Evolutionary conservation across 2,113 vertebrate species (phyloP).

Genomic region (Campylomormyrus tamandua): DNA sequence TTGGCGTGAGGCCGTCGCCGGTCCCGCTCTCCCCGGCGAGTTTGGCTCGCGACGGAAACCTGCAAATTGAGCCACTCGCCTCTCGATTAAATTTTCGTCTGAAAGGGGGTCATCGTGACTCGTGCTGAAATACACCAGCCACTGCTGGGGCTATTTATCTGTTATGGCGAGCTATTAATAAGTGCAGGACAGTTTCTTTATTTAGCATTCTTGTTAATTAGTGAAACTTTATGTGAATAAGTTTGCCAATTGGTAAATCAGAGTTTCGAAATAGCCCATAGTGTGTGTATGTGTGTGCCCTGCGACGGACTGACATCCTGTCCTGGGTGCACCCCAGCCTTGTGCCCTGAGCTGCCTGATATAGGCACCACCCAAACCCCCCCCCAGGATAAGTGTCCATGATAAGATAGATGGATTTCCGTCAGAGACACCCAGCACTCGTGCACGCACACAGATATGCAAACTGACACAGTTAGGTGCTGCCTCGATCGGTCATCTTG

Average conservation of each 20-base stretch:
- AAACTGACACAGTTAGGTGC: neutral
- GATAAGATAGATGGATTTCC: neutral
- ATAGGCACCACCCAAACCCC: neutral
- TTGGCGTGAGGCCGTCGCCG: too few relatives aligned
- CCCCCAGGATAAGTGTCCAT: neutral
- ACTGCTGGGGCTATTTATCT: neutral
- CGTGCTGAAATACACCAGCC: constrained; percentile 1
- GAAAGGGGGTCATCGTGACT: neutral
- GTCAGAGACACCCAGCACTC: too few relatives aligned
- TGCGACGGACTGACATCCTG: neutral
- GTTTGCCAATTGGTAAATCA: neutral
- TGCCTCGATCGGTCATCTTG: neutral
- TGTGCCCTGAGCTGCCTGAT: neutral
- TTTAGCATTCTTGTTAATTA: neutral
- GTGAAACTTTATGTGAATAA: neutral
- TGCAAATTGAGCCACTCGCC: neutral
- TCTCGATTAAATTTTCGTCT: neutral
- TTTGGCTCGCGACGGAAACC: neutral
- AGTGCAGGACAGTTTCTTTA: neutral
- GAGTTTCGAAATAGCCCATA: neutral
- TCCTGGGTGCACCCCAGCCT: neutral
- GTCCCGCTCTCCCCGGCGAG: neutral
- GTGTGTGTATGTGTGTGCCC: neutral
- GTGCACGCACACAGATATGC: neutral
- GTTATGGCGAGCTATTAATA: neutral